These are phyloP conservation scores for Epirrhoe tristata DNA, from an alignment of 2,888 invertebrate genomes.

Conservation along the genomic window DNA sequence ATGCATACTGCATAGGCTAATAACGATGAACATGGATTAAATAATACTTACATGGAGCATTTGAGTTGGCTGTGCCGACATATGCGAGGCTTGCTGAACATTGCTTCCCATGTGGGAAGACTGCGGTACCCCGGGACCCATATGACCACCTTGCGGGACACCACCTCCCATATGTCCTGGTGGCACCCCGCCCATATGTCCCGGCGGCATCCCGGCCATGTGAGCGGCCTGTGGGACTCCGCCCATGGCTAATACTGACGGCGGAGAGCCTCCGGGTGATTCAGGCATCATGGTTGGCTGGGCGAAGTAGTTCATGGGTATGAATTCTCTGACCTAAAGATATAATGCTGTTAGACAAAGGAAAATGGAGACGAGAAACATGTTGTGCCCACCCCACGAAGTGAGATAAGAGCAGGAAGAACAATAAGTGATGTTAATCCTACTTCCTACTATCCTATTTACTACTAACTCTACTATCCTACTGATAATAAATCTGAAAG, in stretches of 20 bases:
- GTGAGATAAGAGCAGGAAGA: no score
- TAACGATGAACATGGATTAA: not conserved
- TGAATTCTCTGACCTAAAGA: conserved; percentile 68
- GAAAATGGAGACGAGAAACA: no score
- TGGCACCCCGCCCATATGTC: conserved; percentile 15
- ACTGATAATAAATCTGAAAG: no score
- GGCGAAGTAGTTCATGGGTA: conserved; percentile 71
- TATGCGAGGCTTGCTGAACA: conserved; percentile 22
- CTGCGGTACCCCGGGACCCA: conserved; percentile 2
- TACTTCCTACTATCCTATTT: no score
- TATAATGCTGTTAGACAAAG: not conserved
- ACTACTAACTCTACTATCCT: no score
- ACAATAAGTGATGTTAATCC: no score
- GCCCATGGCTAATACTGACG: conserved; percentile 49
- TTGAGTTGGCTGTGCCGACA: conserved; percentile 50
- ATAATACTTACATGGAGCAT: conserved; percentile 71
- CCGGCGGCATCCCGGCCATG: conserved; percentile 3
- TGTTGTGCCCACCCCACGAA: no score
- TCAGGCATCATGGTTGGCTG: conserved; percentile 62
- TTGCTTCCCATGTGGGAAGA: conserved; percentile 18
- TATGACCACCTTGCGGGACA: conserved; percentile 10
- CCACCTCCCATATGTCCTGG: conserved; percentile 23
- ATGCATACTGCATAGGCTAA: not conserved
- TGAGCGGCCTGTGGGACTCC: not conserved
- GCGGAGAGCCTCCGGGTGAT: conserved; percentile 68